Evolutionary conservation across 2,888 invertebrate species (phyloP), one percentile per base, ranked within the genome.

Genomic region (Coelinius sp.): DNA sequence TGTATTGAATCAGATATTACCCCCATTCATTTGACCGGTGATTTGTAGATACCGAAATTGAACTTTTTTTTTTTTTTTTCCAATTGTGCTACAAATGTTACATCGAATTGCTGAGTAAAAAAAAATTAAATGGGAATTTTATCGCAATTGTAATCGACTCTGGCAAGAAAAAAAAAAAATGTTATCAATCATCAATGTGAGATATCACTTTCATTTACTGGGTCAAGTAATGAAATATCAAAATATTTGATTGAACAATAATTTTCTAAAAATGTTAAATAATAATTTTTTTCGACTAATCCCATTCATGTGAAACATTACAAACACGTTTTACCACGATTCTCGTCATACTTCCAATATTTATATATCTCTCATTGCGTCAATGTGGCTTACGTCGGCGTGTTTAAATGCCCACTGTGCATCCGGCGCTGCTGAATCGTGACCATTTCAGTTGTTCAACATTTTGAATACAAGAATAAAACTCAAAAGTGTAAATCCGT

Each of bases 391-490:
- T 65, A 41, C 46, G 27, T 46, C 44, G 64, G 44, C 38, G 41
- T 25, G 65, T 49, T 65, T 65, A 49, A 49, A 65, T 20, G 17
- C 27, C 49, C 27, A 12, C 31, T 35, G 35, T 31, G 52, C 53
- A 66, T 66, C 66, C 66, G 66, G 66, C 66, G 53, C 35, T 31
- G 52, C 41, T 41, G 53, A 44, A 68, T 56, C 68, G 68, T 25
- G 56, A 56, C 68, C 14, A 41, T 56, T 56, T 41, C 56, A 41
- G 38, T 56, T 41, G 41, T 27, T 41, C 22, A 27, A 31, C 17
- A 65, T 65, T 27, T 27, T 12, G 22, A 12, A n/a, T 4, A 41
- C 22, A 14, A 24, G 41, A 41, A 44, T 44, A 41, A 38, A n/a
- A 63, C 1, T 5, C 41, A 41, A 14, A 63, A 63, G 14, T 5